Base-by-base conservation (phyloP, 1,140 invertebrate species). In the Halesus radiatus region DNA sequence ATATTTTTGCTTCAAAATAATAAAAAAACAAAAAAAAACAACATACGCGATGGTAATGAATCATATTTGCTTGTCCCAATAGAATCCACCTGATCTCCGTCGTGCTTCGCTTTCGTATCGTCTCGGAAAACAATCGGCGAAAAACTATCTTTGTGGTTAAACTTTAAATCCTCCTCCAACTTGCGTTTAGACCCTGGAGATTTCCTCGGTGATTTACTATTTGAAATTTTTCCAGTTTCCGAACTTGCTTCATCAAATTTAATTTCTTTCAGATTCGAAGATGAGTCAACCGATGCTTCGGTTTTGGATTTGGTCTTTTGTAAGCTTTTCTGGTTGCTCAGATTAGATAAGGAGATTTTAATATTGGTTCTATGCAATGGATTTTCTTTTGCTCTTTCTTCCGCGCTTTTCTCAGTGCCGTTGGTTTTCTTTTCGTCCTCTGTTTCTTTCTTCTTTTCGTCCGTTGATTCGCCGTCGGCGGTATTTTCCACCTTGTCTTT, bases 31-130 rank as follows among this genome's bases (percentile, higher is more conserved):
- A 13, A 45, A 8, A 29, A 15, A 66, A 10, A 50, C 10, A 50
- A 90, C 88, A 89, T 86, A 90, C 89, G 81, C 32, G 88, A 85
- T 22, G 89, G 89, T 26, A 90, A 58, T 16, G 87, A 80, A 79
- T 90, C 89, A 84, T 89, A 90, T 87, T 89, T 90, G 76, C 88
- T 85, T 68, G 86, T 77, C 83, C 85, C 68, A 37, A 85, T 79
- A 86, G 88, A 15, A 85, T 85, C 7, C 85, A 88, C 68, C 85
- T 86, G 32, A 8, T 72, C 68, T 0, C 32, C 16, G 18, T 20
- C 45, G 0, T 72, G 50, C 18, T 74, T 53, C 45, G 83, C 84
- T 79, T 85, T 87, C 76, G 87, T 87, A 45, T 84, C 84, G 4
- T 87, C 86, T 85, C 90, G 87, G 81, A 92, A 92, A 73, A 91